Conservation (phyloP, 2,797 vertebrate genomes). For the Lepilemur ruficaudatus region DNA sequence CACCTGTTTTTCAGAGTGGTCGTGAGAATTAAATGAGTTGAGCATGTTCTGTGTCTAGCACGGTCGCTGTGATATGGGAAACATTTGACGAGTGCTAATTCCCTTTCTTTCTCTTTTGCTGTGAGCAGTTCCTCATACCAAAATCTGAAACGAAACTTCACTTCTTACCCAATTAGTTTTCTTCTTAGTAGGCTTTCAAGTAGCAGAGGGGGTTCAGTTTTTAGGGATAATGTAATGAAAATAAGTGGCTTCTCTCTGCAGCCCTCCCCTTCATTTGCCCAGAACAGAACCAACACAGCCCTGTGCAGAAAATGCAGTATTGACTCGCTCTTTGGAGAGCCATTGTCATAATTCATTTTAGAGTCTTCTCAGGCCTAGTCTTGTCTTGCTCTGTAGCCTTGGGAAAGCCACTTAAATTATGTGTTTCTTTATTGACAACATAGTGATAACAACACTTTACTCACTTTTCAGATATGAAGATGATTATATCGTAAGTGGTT, state of each 20-base stretch:
- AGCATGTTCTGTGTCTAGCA: not conserved
- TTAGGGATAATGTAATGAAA: not conserved
- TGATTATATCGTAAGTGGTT: not conserved
- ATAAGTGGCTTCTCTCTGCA: not conserved
- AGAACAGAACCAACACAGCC: not conserved
- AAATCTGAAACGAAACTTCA: not conserved
- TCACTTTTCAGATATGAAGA: not conserved
- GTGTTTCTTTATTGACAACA: not conserved
- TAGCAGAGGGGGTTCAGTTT: not conserved
- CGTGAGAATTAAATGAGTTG: not conserved
- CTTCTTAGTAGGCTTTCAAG: slow-evolving; percentile 11
- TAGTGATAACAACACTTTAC: not conserved
- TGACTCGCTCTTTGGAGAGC: not conserved
- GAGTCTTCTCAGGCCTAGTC: not conserved
- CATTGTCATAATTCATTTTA: not conserved
- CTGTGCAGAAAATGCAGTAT: not conserved
- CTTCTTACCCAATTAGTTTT: not conserved
- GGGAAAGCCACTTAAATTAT: not conserved
- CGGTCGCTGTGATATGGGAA: not conserved
- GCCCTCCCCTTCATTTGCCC: not conserved
- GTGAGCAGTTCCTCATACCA: not conserved
- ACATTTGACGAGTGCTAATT: not conserved
- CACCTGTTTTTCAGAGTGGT: not conserved
- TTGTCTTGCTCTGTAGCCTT: not conserved
- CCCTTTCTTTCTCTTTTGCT: not conserved